Evolutionary conservation across 2,113 vertebrate genomes (phyloP).

Genomic region (Equus quagga): DNA sequence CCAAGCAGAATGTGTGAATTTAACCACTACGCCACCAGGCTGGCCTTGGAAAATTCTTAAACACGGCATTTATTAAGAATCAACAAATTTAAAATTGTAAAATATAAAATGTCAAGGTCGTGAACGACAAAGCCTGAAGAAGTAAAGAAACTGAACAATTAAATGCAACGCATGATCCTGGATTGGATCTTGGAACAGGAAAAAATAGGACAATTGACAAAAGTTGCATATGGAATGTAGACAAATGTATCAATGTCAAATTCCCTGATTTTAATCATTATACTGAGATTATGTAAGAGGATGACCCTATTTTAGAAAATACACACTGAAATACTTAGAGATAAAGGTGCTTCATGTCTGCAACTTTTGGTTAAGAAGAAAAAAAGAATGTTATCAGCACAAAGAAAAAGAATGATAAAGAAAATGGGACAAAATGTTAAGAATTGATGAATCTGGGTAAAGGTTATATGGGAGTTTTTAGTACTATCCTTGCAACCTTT

Average conservation of each 20-base stretch:
- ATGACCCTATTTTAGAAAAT: not conserved
- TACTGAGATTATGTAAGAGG: not conserved
- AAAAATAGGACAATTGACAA: not conserved
- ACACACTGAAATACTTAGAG: not conserved
- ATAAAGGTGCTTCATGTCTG: not conserved
- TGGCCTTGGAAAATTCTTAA: not conserved
- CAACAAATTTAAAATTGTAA: constrained; percentile 1
- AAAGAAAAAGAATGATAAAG: not conserved
- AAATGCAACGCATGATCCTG: not conserved
- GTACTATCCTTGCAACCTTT: not conserved
- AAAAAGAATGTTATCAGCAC: not conserved
- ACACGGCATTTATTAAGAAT: not conserved
- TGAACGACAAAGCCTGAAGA: not conserved
- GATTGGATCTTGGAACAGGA: not conserved
- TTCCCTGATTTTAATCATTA: not conserved
- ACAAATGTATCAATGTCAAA: not conserved
- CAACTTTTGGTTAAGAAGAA: not conserved
- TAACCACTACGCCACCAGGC: too few relatives aligned
- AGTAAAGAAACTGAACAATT: not conserved
- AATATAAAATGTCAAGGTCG: not conserved
- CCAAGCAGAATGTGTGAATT: too few relatives aligned
- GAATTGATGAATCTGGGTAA: not conserved
- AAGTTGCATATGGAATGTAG: not conserved
- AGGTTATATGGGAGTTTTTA: not conserved
- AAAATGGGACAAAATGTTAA: not conserved